Conservation (phyloP, 1,140 invertebrate species). For the Trichogramma pretiosum region DNA sequence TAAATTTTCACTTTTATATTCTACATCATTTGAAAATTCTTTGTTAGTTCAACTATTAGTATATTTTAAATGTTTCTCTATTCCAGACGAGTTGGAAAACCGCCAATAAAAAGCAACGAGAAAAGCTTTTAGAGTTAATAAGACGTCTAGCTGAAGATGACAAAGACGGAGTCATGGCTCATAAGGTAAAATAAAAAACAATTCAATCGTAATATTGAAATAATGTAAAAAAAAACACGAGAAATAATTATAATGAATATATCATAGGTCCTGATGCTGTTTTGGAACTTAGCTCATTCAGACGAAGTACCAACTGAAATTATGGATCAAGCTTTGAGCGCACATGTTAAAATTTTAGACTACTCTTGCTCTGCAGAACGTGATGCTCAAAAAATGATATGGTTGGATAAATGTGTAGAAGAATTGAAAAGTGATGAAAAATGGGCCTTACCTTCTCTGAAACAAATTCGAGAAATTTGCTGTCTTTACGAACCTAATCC, state of each 20-base stretch:
- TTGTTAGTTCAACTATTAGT: slow-evolving; percentile 8
- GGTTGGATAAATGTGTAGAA: slow-evolving; percentile 92
- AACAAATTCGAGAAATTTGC: slow-evolving; percentile 94
- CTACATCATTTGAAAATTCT: slow-evolving; percentile 12
- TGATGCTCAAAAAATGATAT: slow-evolving; percentile 91
- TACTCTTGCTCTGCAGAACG: slow-evolving; percentile 94
- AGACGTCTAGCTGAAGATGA: slow-evolving; percentile 92
- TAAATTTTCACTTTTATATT: no score
- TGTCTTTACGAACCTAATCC: slow-evolving; percentile 80
- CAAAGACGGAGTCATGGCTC: slow-evolving; percentile 97
- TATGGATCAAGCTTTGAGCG: slow-evolving; percentile 90
- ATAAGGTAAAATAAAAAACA: slow-evolving; percentile 60
- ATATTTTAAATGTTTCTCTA: slow-evolving; percentile 18
- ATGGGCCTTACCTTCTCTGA: slow-evolving; percentile 90
- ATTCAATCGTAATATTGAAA: slow-evolving; percentile 6
- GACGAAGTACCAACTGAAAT: slow-evolving; percentile 95
- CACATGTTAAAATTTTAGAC: slow-evolving; percentile 96
- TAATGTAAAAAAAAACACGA: not conserved
- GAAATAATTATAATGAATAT: slow-evolving; percentile 4
- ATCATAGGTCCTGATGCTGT: slow-evolving; percentile 77
- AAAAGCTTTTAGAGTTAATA: slow-evolving; percentile 91
- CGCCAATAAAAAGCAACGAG: slow-evolving; percentile 91
- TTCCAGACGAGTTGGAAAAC: slow-evolving; percentile 85
- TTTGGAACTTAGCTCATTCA: slow-evolving; percentile 95
- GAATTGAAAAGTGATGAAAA: slow-evolving; percentile 80